A percentile compares a stretch with the other conserved stretches of the same genome.
Evolutionary conservation across 2,797 vertebrate genomes (phyloP).

Genomic region (Trichosurus vulpecula): DNA sequence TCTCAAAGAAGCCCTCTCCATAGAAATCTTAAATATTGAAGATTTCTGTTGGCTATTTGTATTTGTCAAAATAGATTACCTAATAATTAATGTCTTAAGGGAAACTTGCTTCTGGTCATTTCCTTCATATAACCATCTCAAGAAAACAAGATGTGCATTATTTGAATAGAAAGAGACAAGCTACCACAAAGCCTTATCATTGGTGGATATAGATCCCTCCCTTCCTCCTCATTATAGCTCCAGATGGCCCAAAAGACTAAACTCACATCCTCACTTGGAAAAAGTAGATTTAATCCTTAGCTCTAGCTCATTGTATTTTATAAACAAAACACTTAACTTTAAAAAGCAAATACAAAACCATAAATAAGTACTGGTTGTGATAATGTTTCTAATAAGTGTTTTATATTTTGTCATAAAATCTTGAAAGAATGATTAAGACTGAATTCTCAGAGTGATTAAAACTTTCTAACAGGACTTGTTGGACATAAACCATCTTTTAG

Average conservation of each 20-base stretch:
- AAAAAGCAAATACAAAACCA: not conserved
- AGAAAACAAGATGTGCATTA: not conserved
- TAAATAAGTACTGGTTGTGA: not conserved
- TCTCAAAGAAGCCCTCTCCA: not conserved
- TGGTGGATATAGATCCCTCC: not conserved
- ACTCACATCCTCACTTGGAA: not conserved
- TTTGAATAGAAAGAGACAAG: not conserved
- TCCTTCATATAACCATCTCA: not conserved
- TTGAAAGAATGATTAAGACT: constrained; percentile 29
- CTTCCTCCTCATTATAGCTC: not conserved
- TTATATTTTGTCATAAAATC: constrained; percentile 11
- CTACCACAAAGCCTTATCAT: not conserved
- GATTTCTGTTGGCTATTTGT: not conserved
- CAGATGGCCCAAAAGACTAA: not conserved
- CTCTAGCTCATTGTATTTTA: not conserved
- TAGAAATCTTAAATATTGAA: not conserved
- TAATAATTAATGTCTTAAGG: not conserved
- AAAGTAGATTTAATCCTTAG: not conserved
- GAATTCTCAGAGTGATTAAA: constrained; percentile 50
- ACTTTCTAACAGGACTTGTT: not conserved
- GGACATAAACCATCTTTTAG: constrained; percentile 46
- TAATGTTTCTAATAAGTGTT: constrained; percentile 1
- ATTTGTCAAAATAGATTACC: not conserved
- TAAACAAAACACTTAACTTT: not conserved
- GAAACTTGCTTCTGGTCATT: not conserved